A percentile compares a stretch with the other conserved stretches of the same genome.
phyloP scores from a whole-genome alignment of 2,797 vertebrate genomes.

The Epinephelus malabaricus region DNA sequence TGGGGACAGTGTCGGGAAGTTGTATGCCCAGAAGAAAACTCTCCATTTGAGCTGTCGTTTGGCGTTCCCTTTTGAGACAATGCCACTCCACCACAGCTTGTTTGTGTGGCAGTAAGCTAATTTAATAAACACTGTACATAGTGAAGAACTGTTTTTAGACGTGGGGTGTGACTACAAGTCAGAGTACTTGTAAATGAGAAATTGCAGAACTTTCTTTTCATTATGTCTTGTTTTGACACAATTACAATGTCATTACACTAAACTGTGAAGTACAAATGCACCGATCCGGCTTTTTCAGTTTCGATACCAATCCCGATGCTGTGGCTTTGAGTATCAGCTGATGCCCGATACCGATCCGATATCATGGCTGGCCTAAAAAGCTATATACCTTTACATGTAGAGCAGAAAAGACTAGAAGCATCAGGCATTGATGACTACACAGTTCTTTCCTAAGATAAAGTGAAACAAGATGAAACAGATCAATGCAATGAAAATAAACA shows the following conservation, averaged over 20 bases:
- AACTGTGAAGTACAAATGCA: background rate
- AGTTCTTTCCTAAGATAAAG: no score
- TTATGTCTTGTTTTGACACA: background rate
- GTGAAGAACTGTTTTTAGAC: background rate
- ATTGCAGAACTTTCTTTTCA: background rate
- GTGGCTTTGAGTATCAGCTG: no score
- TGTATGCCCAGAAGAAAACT: background rate
- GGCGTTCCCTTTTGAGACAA: constrained; percentile 35
- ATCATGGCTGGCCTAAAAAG: no score
- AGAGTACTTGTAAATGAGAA: background rate
- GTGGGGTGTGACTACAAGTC: background rate
- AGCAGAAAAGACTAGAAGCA: no score
- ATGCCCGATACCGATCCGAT: no score
- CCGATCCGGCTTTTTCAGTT: no score
- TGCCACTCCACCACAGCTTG: constrained; percentile 14
- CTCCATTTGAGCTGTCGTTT: constrained; percentile 22
- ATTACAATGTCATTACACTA: background rate
- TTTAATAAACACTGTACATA: background rate
- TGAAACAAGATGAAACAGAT: no score
- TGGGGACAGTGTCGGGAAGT: constrained; percentile 14
- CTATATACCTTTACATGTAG: no score
- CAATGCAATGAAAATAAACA: no score
- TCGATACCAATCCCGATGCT: no score
- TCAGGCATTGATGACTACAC: no score
- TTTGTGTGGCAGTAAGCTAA: constrained; percentile 16